Base-by-base conservation (phyloP, 2,797 vertebrate species). In the Protonibea diacanthus region DNA sequence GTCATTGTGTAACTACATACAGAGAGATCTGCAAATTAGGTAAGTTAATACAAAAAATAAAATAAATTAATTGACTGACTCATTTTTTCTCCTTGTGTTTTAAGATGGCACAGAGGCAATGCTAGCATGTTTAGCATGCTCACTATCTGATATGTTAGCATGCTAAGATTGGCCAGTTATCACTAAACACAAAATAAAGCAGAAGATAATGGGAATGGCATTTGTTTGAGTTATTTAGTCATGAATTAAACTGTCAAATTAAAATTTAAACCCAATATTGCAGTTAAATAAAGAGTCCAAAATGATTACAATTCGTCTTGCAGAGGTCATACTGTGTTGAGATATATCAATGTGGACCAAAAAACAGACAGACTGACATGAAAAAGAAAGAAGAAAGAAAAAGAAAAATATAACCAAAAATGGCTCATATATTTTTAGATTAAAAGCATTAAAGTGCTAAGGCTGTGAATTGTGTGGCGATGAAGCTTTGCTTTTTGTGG, bases 401-500 rank as follows among this genome's bases (percentile, higher is more conserved):
- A n/a, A 57, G 49, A 13, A 20, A 14, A 27, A 29, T 62, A 8
- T 51, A 47, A 51, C 10, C 44, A 25, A 56, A 57, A 74, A 6
- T 4, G n/a, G 0, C 13, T 27, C 12, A 33, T 7, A 58, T 61
- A 61, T 33, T 38, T 72, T 52, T 68, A 3, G 2, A 38, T 40
- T 33, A 56, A 51, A 29, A 1, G 17, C 42, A 48, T 58, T 63
- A 27, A 62, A 71, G 23, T 71, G 29, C n/a, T 27, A 55, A 9
- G 11, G 47, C 5, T 3, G 20, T 48, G 25, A 62, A 40, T 3
- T 45, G 14, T 55, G 49, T 14, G 47, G 27, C 0, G 1, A 48
- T 20, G 53, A 49, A 59, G 61, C 44, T 48, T 42, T 45, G 14
- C 48, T 23, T 57, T 62, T 67, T 47, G 25, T 52, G 27, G 13